phyloP scores from a whole-genome alignment of 2,888 invertebrate species.

The Xestia c-nigrum region DNA sequence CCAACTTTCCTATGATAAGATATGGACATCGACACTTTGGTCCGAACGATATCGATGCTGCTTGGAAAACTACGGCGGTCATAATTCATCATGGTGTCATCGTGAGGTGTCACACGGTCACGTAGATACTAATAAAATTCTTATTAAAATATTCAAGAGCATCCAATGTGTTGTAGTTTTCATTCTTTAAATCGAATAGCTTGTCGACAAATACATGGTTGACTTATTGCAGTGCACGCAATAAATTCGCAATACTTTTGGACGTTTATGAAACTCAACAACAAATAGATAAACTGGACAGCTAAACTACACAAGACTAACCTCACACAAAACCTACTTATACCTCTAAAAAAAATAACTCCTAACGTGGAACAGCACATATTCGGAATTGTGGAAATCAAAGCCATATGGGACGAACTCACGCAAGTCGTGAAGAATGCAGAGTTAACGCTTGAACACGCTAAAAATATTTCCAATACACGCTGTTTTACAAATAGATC shows the following conservation, averaged over 20 bases:
- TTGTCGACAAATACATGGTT: conserved; percentile 3
- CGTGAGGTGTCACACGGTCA: conserved; percentile 8
- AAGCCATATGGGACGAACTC: conserved; percentile 19
- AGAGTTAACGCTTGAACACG: conserved; percentile 37
- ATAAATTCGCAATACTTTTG: not conserved
- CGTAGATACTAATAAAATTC: not conserved
- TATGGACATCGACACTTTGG: conserved; percentile 28
- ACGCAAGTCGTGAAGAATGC: conserved; percentile 38
- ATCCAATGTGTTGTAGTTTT: not conserved
- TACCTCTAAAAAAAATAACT: not conserved
- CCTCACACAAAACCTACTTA: not conserved
- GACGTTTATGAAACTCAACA: not conserved
- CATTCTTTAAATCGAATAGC: not conserved
- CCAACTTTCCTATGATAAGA: conserved; percentile 56
- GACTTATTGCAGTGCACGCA: not conserved
- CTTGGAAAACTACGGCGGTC: conserved; percentile 47
- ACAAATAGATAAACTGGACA: not conserved
- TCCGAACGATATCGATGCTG: conserved; percentile 9
- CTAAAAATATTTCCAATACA: conserved; percentile 40
- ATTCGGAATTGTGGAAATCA: conserved; percentile 25
- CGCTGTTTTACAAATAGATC: conserved; percentile 53
- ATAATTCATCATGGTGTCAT: conserved; percentile 24
- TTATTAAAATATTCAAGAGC: not conserved
- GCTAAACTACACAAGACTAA: not conserved
- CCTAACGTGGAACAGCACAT: not conserved